A percentile compares a stretch with the other conserved stretches of the same genome.
phyloP scores from a whole-genome alignment of 2,888 invertebrate species.

The Cantharis lateralis region DNA sequence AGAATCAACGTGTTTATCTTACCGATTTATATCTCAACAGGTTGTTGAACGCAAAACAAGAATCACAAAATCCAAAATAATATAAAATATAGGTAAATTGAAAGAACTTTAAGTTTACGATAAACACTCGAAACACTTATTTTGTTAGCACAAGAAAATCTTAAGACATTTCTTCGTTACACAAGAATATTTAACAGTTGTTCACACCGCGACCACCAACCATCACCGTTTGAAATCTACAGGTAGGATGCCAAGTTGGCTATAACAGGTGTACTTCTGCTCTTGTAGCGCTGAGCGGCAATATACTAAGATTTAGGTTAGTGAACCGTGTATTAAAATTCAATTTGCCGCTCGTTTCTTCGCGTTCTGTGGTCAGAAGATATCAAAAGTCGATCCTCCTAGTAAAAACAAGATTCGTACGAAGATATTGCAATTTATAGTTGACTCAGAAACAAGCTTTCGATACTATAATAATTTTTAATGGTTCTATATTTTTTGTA shows the following conservation, averaged over 20 bases:
- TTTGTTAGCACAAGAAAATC: background rate
- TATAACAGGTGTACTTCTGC: constrained; percentile 27
- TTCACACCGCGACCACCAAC: constrained; percentile 21
- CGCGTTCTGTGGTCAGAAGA: background rate
- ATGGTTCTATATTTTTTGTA: background rate
- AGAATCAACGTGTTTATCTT: background rate
- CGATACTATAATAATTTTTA: background rate
- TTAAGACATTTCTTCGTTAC: constrained; percentile 4
- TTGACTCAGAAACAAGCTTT: background rate
- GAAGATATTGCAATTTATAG: background rate
- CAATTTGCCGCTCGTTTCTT: constrained; percentile 21
- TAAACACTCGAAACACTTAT: background rate
- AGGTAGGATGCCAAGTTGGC: constrained; percentile 31
- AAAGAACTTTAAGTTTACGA: background rate
- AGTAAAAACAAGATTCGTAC: background rate
- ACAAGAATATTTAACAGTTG: constrained; percentile 17
- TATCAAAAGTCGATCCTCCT: background rate
- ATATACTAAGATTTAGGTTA: constrained; percentile 24
- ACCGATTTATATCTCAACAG: background rate
- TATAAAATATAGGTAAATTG: background rate
- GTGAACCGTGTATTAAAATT: constrained; percentile 21
- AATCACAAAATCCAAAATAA: background rate
- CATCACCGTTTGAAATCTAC: constrained; percentile 28
- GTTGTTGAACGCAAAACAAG: background rate
- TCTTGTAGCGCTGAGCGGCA: constrained; percentile 18